Conservation (phyloP, 2,113 vertebrate genomes). For the Corvus moneduloides region DNA sequence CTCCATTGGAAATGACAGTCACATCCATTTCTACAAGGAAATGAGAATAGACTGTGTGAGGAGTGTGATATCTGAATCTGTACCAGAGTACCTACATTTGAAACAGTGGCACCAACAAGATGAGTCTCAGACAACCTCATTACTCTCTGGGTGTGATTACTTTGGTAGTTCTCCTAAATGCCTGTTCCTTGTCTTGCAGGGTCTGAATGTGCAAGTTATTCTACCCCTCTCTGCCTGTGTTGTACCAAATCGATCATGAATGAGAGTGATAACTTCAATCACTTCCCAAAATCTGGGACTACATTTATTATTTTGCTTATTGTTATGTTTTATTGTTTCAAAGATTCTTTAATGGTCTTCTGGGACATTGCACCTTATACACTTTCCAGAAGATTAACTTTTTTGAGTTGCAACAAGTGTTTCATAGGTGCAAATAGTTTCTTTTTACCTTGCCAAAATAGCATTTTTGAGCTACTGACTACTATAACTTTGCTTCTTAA, state of each 20-base stretch:
- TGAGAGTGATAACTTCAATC: not conserved
- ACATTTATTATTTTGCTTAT: not conserved
- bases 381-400: not conserved
- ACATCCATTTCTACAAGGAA: not conserved
- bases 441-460: not conserved
- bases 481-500: not conserved
- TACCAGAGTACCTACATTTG: not conserved
- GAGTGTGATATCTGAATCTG: not conserved
- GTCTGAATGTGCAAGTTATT: not conserved
- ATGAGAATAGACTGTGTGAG: not conserved
- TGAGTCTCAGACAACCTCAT: not conserved
- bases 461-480: not conserved
- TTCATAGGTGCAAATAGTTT: not conserved
- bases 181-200: not conserved
- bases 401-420: not conserved
- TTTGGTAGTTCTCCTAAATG: not conserved
- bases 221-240: not conserved
- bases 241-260: not conserved
- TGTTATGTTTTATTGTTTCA: not conserved
- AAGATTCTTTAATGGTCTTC: not conserved
- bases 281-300: not conserved
- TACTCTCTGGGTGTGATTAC: not conserved
- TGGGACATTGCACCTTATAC: not conserved
- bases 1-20: not conserved
- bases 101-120: not conserved